Percentiles rank a stretch among this genome's conserved stretches.
Conservation (phyloP, 2,888 invertebrate genomes). For the Tholera decimalis region DNA sequence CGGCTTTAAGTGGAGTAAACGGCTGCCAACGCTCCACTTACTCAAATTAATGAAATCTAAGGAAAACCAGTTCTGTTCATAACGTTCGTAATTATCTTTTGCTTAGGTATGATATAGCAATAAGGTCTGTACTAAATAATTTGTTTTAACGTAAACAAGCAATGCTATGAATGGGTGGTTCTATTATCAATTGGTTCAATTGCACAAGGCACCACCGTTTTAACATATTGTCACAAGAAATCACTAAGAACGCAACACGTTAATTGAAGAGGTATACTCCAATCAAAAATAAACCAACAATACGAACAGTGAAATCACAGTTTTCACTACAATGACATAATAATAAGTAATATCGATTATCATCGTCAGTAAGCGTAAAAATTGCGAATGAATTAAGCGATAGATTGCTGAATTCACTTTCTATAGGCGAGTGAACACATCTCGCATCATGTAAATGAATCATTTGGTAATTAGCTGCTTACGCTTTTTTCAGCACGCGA, state of each 20-base stretch:
- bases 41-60: constrained; percentile 55
- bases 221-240: background rate
- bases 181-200: background rate
- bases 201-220: no score
- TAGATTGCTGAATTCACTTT: constrained; percentile 69
- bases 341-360: constrained; percentile 69
- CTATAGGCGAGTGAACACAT: constrained; percentile 59
- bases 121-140: constrained; percentile 16
- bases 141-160: constrained; percentile 1
- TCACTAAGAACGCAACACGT: background rate
- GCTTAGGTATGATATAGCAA: constrained; percentile 39
- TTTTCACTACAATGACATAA: constrained; percentile 68
- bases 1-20: constrained; percentile 17
- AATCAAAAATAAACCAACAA: constrained; percentile 21
- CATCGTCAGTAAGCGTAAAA: constrained; percentile 49
- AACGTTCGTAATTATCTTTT: constrained; percentile 42
- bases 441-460: constrained; percentile 54
- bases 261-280: background rate
- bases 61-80: constrained; percentile 58
- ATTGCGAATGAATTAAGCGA: constrained; percentile 64
- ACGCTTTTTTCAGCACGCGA: constrained; percentile 50
- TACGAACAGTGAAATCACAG: constrained; percentile 56
- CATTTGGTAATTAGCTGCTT: constrained; percentile 37
- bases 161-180: background rate
- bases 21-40: constrained; percentile 45